Conservation (phyloP, 1,140 invertebrate species). For the Harpegnathos saltator region DNA sequence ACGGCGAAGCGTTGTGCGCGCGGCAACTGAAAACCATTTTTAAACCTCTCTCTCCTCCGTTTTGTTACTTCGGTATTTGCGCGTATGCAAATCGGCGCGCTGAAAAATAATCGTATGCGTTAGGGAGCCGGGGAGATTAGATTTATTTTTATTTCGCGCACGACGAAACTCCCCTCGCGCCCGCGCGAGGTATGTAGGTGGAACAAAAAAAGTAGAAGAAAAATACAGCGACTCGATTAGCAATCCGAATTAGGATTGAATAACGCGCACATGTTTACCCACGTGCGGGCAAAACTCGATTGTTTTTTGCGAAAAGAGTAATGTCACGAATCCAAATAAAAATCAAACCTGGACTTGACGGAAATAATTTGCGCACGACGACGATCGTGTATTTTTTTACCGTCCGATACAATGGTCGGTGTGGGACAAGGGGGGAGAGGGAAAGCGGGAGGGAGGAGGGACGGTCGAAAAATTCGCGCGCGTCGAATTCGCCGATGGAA, state of each 20-base stretch:
- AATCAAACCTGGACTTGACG: slow-evolving; percentile 28
- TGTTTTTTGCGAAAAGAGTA: slow-evolving; percentile 25
- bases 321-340: slow-evolving; percentile 33
- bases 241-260: slow-evolving; percentile 16
- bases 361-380: slow-evolving; percentile 40
- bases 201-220: background rate
- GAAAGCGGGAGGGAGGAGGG: background rate
- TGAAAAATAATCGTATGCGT: background rate
- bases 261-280: slow-evolving; percentile 3
- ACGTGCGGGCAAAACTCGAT: slow-evolving; percentile 10
- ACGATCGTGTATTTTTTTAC: slow-evolving; percentile 40
- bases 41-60: background rate
- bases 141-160: background rate
- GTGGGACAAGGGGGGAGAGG: too few species aligned
- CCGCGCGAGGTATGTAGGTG: background rate
- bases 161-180: too few species aligned
- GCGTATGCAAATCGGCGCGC: background rate
- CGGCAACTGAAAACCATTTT: background rate
- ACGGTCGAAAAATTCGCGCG: slow-evolving; percentile 27
- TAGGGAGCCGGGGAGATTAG: background rate
- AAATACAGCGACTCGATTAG: slow-evolving; percentile 23
- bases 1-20: background rate
- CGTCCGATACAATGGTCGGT: background rate
- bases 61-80: background rate
- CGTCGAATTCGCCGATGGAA: slow-evolving; percentile 20